A percentile compares a stretch with the other conserved stretches of the same genome.
Conservation (phyloP, 2,888 invertebrate genomes). For the Ischnus inquisitorius region DNA sequence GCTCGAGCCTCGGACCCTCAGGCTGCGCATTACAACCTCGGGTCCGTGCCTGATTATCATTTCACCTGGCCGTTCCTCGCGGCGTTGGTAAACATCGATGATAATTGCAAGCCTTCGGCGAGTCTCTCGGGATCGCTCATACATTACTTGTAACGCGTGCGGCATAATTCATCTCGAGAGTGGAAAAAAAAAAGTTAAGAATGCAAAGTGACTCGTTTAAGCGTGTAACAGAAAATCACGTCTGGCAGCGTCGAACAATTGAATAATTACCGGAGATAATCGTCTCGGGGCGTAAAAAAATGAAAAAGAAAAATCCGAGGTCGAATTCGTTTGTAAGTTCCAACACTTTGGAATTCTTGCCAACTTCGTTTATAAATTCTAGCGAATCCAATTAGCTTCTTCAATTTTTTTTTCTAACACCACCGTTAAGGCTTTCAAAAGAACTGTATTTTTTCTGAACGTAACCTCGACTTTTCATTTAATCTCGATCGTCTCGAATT, state of each 20-base stretch:
- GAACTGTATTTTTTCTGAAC: too few relatives aligned
- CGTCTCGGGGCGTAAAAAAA: too few relatives aligned
- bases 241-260: conserved; percentile 17
- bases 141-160: not conserved
- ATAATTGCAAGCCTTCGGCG: conserved; percentile 24
- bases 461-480: too few relatives aligned
- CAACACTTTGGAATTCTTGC: conserved; percentile 14
- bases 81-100: conserved; percentile 30
- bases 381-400: too few relatives aligned
- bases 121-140: not conserved
- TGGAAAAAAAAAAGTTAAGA: not conserved
- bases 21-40: too few relatives aligned
- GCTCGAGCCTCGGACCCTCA: not conserved
- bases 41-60: conserved; percentile 5
- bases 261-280: conserved; percentile 40
- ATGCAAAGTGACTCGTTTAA: conserved; percentile 38
- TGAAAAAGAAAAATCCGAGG: conserved; percentile 26
- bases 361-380: not conserved
- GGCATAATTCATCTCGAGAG: not conserved
- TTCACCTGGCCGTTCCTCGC: conserved; percentile 10
- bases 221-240: conserved; percentile 24
- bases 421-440: too few relatives aligned
- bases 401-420: too few relatives aligned
- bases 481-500: too few relatives aligned
- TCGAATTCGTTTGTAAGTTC: conserved; percentile 1